Evolutionary conservation across 2,888 invertebrate genomes (phyloP), one percentile per base, ranked within the genome.

Genomic region (Poecilus cupreus): DNA sequence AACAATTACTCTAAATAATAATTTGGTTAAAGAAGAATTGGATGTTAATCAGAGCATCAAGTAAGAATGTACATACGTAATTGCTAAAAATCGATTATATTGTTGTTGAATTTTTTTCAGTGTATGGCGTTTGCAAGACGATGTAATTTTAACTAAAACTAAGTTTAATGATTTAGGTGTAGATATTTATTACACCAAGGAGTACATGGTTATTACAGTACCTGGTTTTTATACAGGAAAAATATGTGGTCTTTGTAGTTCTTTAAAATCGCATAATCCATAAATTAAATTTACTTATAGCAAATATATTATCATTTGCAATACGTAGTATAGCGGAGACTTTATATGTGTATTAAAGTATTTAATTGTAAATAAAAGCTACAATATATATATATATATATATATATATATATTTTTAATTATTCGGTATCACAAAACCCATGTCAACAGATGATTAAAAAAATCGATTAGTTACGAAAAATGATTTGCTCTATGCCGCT

Each of bases 1-100:
- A 2, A 85, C 85, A 37, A 88, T 89, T 54, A 86, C 86, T 37
- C 57, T 89, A 0, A 89, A 89, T 83, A 86, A 86, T 70, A 84
- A 83, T 1, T 86, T 18, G 5, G 43, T 60, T 26, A n/a, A 24
- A 13, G 26, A 37, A 64, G 78, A 60, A 78, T n/a, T 22, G 13
- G 26, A 78, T 64, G 64, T 46, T 37, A 3, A 37, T 37, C 32
- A 18, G 1, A 68, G 37, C 18, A 68, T 68, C 16, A 68, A 68
- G 64, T 68, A 68, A 64, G 16, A 18, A 5, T 68, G 1, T 24
- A 5, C 11, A 72, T 72, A 11, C 16, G 6, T 72, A 51, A 54
- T 10, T n/a, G 16, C 49, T 49, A 16, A 5, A 16, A 49, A 49
- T 3, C 2, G 6, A 49, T n/a, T 49, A 13, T 49, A 2, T 18